phyloP scores from a whole-genome alignment of 2,888 invertebrate species.

The Arctia plantaginis region DNA sequence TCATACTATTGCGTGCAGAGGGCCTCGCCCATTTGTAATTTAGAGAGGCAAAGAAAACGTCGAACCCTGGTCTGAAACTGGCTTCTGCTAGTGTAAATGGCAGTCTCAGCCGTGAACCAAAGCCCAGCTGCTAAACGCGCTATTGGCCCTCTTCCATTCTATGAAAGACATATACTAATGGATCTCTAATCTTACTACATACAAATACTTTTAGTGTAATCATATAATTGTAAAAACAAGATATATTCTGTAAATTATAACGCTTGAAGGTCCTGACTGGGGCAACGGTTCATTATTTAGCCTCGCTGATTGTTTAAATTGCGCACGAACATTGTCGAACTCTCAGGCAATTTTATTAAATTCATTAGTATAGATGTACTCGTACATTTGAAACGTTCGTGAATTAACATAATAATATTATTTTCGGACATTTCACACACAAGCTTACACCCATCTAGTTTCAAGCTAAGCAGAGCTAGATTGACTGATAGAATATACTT shows the following conservation, averaged over 20 bases:
- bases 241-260: not conserved
- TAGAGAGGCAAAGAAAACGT: not conserved
- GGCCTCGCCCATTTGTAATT: not conserved
- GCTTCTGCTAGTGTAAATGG: not conserved
- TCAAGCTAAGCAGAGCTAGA: no score
- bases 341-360: not conserved
- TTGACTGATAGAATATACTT: no score
- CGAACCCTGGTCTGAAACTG: not conserved
- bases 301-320: slow-evolving; percentile 2
- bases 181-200: not conserved
- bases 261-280: not conserved
- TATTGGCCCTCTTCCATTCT: not conserved
- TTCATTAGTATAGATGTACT: not conserved
- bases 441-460: no score
- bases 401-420: not conserved
- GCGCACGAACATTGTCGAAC: not conserved
- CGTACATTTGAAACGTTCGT: not conserved
- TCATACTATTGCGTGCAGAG: not conserved
- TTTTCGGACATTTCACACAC: no score
- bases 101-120: not conserved
- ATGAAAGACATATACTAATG: no score
- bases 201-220: not conserved
- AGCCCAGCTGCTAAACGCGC: not conserved
- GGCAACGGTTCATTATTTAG: not conserved
- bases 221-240: not conserved